Evolutionary conservation across 2,888 invertebrate genomes (phyloP), one percentile per base, ranked within the genome.

Genomic region (Dynastes hyllus): DNA sequence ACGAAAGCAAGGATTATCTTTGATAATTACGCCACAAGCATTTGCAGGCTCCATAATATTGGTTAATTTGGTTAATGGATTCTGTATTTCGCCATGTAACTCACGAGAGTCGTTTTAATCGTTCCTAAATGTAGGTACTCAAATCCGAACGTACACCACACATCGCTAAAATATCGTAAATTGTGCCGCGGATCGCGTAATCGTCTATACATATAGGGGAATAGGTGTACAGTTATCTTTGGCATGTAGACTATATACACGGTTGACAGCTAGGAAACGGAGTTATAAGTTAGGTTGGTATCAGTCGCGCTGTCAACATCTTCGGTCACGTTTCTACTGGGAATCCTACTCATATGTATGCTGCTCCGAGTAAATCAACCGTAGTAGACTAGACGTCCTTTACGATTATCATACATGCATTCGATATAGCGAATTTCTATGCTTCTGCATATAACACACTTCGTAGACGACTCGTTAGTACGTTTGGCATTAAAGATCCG

Each of bases 201-300:
- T 78, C 77, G 69, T 45, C 65, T 75, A 29, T 79, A 79, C 81
- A 78, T 81, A 80, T 80, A 79, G 79, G 78, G 81, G 45, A 67
- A 67, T 67, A 67, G 45, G 80, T 75, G 79, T 81, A 81, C 81
- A 81, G 81, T 81, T 81, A 81, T 79, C 78, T 65, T 65, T 40
- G 37, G 37, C 65, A n/a, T 65, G 66, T 67, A 67, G 66, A 45
- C 66, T 67, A 67, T 67, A 67, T 67, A 45, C 66, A 40, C 45
- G 45, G 66, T 37, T 67, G 66, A 67, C 66, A 45, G 66, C 45
- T 40, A 45, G 45, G 45, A 67, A 67, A 45, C 66, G 45, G 45
- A 67, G 66, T 67, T 67, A 67, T 67, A 67, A 67, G 66, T 40
- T 67, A 67, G 45, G 66, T 67, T 22, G 66, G 22, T 67, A 67